A percentile compares a stretch with the other conserved stretches of the same genome.
Conservation (phyloP, 2,888 invertebrate genomes). For the Noctua fimbriata region DNA sequence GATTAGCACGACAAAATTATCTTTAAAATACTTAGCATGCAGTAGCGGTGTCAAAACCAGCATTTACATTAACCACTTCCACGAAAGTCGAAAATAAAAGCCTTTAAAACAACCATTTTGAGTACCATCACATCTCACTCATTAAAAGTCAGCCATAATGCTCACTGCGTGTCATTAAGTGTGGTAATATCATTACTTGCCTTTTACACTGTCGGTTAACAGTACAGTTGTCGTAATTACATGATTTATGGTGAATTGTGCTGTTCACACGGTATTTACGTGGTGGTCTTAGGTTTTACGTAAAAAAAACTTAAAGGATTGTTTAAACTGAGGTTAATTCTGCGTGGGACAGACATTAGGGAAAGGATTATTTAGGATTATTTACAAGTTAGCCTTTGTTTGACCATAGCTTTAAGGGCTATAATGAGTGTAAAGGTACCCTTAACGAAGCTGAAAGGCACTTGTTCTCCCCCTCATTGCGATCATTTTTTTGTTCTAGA, state of each 20-base stretch:
- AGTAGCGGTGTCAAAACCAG: constrained; percentile 5
- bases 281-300: neutral
- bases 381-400: too few relatives aligned
- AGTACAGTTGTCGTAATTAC: constrained; percentile 41
- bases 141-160: constrained; percentile 61
- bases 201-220: constrained; percentile 62
- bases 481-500: too few relatives aligned
- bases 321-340: neutral
- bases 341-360: neutral
- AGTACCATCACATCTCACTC: constrained; percentile 25
- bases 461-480: too few relatives aligned
- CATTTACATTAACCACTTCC: neutral
- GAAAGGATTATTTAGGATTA: too few relatives aligned
- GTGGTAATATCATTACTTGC: constrained; percentile 63
- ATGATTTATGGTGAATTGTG: constrained; percentile 29
- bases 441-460: too few relatives aligned
- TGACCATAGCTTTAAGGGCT: too few relatives aligned
- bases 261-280: constrained; percentile 43
- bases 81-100: neutral
- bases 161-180: constrained; percentile 46
- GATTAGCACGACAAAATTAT: neutral
- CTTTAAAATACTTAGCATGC: neutral
- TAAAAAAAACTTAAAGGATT: neutral
- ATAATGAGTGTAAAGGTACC: too few relatives aligned
- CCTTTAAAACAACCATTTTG: constrained; percentile 12